Conservation (phyloP, 2,888 invertebrate genomes). For the Lasioglossum malachurum region DNA sequence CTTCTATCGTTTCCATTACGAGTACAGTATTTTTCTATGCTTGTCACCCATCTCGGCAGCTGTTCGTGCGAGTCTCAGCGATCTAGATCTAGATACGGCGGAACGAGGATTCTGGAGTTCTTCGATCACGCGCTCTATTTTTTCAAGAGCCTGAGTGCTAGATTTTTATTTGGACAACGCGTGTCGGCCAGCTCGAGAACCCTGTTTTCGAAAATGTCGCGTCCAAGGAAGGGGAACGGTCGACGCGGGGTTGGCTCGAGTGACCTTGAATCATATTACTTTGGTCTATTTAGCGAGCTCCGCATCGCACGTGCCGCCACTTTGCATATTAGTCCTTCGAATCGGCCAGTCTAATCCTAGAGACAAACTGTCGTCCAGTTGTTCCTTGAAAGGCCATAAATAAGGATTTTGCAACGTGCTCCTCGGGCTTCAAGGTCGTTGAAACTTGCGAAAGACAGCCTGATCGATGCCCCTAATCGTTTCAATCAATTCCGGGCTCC, state of each 20-base stretch:
- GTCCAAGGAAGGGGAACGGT: not conserved
- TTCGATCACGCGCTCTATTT: conserved; percentile 38
- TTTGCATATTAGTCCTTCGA: not conserved
- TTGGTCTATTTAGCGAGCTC: not conserved
- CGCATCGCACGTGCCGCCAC: not conserved
- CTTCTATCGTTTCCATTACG: conserved; percentile 26
- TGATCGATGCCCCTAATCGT: not conserved
- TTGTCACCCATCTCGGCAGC: not conserved
- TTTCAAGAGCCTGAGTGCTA: conserved; percentile 28
- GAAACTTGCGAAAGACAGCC: not conserved
- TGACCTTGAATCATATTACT: not conserved
- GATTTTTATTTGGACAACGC: conserved; percentile 7
- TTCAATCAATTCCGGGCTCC: not conserved
- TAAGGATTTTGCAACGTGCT: not conserved
- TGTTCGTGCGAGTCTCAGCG: not conserved
- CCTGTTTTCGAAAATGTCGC: not conserved
- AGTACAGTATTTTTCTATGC: conserved; percentile 40
- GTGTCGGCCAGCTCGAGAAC: not conserved
- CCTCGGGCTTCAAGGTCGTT: no score
- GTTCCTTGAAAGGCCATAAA: not conserved
- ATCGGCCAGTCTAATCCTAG: not conserved
- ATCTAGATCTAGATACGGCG: not conserved
- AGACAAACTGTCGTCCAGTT: not conserved
- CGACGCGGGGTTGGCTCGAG: not conserved
- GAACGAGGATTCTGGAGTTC: not conserved